Percentiles rank a stretch among this genome's conserved stretches.
Conservation (phyloP, 1,140 invertebrate genomes). For the Trissolcus basalis region DNA sequence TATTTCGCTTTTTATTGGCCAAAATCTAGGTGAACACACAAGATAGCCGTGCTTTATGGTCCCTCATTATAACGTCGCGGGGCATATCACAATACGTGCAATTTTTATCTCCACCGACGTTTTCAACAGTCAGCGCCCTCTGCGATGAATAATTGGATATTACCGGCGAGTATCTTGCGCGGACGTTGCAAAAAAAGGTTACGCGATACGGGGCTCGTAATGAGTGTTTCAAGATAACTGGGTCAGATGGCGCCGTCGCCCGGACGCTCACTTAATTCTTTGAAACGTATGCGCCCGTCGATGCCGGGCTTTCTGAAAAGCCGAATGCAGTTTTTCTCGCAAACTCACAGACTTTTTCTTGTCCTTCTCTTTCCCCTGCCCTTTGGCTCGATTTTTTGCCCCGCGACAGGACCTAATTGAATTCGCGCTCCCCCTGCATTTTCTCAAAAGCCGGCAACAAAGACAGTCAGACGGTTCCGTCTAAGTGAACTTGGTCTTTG, state of each 20-base stretch:
- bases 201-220: conserved; percentile 24
- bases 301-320: too few species aligned
- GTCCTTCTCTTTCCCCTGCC: too few species aligned
- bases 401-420: conserved; percentile 51
- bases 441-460: conserved; percentile 30
- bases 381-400: conserved; percentile 15
- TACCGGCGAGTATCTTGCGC: neutral
- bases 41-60: conserved; percentile 21
- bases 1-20: conserved; percentile 33
- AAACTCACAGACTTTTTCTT: too few species aligned
- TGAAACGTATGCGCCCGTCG: too few species aligned
- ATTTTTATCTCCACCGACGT: conserved; percentile 30
- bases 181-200: neutral
- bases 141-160: conserved; percentile 29
- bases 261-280: too few species aligned
- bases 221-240: conserved; percentile 2
- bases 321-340: too few species aligned
- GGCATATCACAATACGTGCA: conserved; percentile 15
- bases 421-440: conserved; percentile 23
- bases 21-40: conserved; percentile 25
- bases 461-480: conserved; percentile 10
- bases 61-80: conserved; percentile 17
- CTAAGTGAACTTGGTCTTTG: too few species aligned
- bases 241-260: conserved; percentile 36
- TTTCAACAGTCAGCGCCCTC: conserved; percentile 12